Evolutionary conservation across 1,140 invertebrate genomes (phyloP).

Genomic region (Drosophila nannoptera): DNA sequence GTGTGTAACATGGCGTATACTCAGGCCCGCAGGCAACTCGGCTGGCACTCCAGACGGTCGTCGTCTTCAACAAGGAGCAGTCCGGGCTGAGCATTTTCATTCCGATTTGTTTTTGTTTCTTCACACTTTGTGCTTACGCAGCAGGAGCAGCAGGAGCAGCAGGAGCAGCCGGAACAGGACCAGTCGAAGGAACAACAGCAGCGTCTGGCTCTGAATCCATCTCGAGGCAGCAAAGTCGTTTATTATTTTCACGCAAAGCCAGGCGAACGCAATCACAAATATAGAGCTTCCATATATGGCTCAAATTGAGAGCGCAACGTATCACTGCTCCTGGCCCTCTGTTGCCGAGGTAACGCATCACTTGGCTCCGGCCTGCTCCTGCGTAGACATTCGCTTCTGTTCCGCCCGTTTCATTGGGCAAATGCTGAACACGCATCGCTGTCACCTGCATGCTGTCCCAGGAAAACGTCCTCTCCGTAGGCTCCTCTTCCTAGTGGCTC

Average conservation of each 20-base stretch:
- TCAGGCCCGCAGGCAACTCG: conserved; percentile 35
- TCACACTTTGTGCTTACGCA: conserved; percentile 48
- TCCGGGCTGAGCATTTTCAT: conserved; percentile 15
- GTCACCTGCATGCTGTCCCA: conserved; percentile 63
- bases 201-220: conserved; percentile 15
- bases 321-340: conserved; percentile 5
- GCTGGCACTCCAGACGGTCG: conserved; percentile 42
- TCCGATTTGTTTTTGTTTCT: conserved; percentile 1
- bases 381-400: conserved; percentile 2
- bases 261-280: conserved; percentile 28
- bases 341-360: conserved; percentile 31
- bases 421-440: conserved; percentile 52
- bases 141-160: conserved; percentile 26
- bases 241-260: conserved; percentile 70
- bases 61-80: conserved; percentile 53
- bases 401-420: conserved; percentile 40
- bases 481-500: background rate
- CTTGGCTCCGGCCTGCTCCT: conserved; percentile 3
- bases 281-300: conserved; percentile 7
- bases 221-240: conserved; percentile 69
- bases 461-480: conserved; percentile 36
- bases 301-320: background rate
- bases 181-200: background rate
- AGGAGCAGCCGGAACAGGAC: background rate
- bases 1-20: conserved; percentile 9